Conservation (phyloP, 2,113 vertebrate species). For the Ctenodactylus gundi region DNA sequence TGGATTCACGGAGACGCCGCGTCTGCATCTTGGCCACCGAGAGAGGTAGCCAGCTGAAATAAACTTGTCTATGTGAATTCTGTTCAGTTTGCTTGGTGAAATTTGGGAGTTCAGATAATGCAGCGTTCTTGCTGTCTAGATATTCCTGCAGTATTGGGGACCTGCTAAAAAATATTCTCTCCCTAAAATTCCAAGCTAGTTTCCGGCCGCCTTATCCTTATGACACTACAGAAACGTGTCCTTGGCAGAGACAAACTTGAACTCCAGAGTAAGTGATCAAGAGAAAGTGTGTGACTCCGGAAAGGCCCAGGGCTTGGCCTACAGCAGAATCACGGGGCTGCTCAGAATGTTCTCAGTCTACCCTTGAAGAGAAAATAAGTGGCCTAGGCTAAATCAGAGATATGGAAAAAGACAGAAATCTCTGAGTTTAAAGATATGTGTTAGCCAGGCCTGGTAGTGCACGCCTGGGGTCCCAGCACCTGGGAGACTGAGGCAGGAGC, state of each 20-base stretch:
- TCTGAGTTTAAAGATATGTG: not conserved
- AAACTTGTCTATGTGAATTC: not conserved
- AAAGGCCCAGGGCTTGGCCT: not conserved
- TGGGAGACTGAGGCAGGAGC: too few relatives aligned
- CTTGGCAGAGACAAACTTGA: not conserved
- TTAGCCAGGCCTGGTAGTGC: too few relatives aligned
- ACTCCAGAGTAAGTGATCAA: not conserved
- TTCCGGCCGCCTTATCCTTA: not conserved
- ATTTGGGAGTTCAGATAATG: not conserved
- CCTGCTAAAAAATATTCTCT: not conserved
- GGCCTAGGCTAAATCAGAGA: not conserved
- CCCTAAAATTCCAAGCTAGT: too few relatives aligned
- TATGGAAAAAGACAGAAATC: not conserved
- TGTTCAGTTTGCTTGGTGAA: not conserved
- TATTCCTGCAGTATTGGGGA: not conserved
- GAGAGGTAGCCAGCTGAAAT: not conserved
- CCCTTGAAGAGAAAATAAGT: not conserved
- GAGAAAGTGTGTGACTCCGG: not conserved
- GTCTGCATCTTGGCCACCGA: not conserved
- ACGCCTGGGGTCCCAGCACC: too few relatives aligned
- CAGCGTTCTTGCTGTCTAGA: not conserved
- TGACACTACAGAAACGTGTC: not conserved
- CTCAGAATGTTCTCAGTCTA: not conserved
- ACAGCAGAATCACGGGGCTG: not conserved
- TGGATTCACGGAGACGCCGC: fast-evolving